Base-by-base conservation (phyloP, 1,140 invertebrate genomes). In the Linepithema humile region DNA sequence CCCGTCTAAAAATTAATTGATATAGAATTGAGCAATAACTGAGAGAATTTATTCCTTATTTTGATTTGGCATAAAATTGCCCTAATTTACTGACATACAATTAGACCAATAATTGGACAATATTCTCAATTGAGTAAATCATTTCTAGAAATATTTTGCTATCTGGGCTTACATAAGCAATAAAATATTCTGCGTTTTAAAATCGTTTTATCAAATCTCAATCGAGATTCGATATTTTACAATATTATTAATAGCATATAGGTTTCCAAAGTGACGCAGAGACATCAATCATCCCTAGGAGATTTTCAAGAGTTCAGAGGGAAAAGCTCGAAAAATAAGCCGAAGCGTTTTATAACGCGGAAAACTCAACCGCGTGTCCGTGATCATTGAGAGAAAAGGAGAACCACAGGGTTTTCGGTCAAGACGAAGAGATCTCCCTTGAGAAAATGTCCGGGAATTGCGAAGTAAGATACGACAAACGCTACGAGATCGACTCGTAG, bases 401-500 rank as follows among this genome's bases (percentile, higher is more conserved):
- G n/a, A 32, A 43, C 1, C n/a, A n/a, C n/a, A 78, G 75, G 17
- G 70, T 70, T 69, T 35, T n/a, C 17, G 23, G 53, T 40, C 10
- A 40, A 12, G 12, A 80, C 23, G 35, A 23, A 17, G 12, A 12
- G 48, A 40, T 40, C 35, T 80, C 64, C 64, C 75, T 4, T 10
- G 35, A 32, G 75, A 10, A 78, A n/a, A 53, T 9, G 32, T 77
- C 20, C 57, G 43, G 35, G 3, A 55, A 70, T 57, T 55, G 50
- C 35, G 35, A 80, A 43, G 53, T 40, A 40, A 38, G 32, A 53
- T 50, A 55, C 2, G 17, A 35, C 23, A 80, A 69, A 69, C 69
- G 69, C 64, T n/a, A n/a, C n/a, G n/a, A n/a, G 64, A 80, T 69
- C 23, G 35, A 80, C 9, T 65, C 32, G 60, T 23, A 26, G 23